Evolutionary conservation across 2,888 invertebrate species (phyloP).

Genomic region (Drosophila cracens): DNA sequence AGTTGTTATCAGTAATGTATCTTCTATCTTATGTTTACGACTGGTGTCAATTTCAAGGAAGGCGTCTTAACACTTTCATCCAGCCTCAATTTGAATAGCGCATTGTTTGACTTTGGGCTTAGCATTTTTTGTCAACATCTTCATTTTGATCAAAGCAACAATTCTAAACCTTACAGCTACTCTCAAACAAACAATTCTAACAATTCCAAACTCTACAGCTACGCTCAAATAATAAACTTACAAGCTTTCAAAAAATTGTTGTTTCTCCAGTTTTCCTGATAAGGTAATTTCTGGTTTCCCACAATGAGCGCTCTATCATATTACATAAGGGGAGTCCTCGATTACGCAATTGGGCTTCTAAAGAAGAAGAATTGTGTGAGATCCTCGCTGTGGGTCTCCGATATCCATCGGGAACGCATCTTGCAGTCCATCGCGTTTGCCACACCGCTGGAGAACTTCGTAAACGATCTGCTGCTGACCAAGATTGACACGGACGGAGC

Average conservation of each 20-base stretch:
- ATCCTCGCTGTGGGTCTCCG: accelerated
- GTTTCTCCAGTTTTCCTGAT: too few species aligned
- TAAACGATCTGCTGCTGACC: neutral
- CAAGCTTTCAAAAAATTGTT: too few species aligned
- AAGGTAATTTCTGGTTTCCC: too few species aligned
- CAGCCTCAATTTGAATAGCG: conserved; percentile 59
- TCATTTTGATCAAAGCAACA: conserved; percentile 1
- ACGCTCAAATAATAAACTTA: too few species aligned
- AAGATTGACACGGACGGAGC: neutral
- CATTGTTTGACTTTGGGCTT: conserved; percentile 25
- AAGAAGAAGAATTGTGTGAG: neutral
- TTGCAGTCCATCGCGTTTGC: neutral
- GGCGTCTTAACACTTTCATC: conserved; percentile 67
- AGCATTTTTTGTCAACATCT: conserved; percentile 8
- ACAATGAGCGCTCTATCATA: too few species aligned
- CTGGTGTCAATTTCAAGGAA: conserved; percentile 60
- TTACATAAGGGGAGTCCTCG: too few species aligned
- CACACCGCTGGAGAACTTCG: neutral
- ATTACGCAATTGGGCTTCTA: accelerated
- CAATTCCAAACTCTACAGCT: too few species aligned
- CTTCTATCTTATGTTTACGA: conserved; percentile 32
- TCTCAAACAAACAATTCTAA: too few species aligned
- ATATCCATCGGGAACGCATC: neutral
- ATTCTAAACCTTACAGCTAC: too few species aligned
- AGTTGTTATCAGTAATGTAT: conserved; percentile 62